Base-by-base conservation (phyloP, 2,888 invertebrate genomes). In the Xylophagus ater region DNA sequence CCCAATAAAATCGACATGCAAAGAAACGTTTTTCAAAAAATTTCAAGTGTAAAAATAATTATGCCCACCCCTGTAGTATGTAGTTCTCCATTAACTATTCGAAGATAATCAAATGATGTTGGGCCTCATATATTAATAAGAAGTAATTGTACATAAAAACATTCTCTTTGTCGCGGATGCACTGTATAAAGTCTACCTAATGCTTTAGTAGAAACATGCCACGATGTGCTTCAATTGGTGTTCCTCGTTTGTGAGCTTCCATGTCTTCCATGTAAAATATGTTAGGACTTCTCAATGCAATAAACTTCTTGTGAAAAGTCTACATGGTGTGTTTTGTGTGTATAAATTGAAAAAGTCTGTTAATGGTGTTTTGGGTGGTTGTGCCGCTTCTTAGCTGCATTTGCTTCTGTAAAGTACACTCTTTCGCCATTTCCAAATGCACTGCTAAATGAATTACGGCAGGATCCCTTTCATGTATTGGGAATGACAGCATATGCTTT, bases 231-330 rank as follows among this genome's bases (percentile, higher is more conserved):
- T 39, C 40, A 46, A 51, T n/a, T 43, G 47, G 45, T 25, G 37
- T 40, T 39, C 50, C 49, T 50, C 46, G 47, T 45, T 50, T 51
- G 19, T 53, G 49, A 33, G 53, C 45, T 47, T 49, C 39, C 30
- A 49, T 44, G 43, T 42, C 45, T 55, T 53, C 51, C 51, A 55
- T 39, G 53, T 55, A 36, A 47, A 54, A 48, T 53, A 53, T 21
- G 36, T 37, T 40, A 55, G 54, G 43, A 56, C 46, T 34, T 57
- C 52, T 24, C 45, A 40, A 46, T 56, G 54, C 23, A 54, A 42
- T 46, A 54, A 45, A 15, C 56, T 55, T 51, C 47, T 42, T 40
- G 52, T 50, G 39, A 51, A 51, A 51, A 9, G 23, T 13, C 29
- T 26, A 21, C 18, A 28, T 19, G 17, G 13, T n/a, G 12, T 18